These are phyloP conservation scores for Agapornis canus DNA, from an alignment of 2,797 vertebrate genomes.

Conservation along the genomic window DNA sequence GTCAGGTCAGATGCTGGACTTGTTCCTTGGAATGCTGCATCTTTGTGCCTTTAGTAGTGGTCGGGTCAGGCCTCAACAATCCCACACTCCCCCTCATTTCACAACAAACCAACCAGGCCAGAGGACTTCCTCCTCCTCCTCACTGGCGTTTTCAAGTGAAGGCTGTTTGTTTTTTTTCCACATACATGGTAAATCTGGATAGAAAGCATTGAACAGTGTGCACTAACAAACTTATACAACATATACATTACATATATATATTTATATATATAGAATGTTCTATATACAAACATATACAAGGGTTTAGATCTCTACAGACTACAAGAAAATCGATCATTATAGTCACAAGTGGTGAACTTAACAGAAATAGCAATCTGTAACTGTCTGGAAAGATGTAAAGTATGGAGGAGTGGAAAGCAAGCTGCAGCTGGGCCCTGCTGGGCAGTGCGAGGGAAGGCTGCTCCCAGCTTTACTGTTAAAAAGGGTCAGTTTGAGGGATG, in stretches of 20 bases:
- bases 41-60: not conserved
- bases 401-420: slow-evolving; percentile 71
- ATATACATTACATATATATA: slow-evolving; percentile 83
- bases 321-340: slow-evolving; percentile 76
- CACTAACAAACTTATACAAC: slow-evolving; percentile 85
- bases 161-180: slow-evolving; percentile 28
- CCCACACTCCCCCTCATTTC: slow-evolving; percentile 50
- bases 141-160: slow-evolving; percentile 75
- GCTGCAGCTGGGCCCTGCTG: slow-evolving; percentile 70
- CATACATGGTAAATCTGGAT: slow-evolving; percentile 64
- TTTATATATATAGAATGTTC: slow-evolving; percentile 80
- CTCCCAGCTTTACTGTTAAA: slow-evolving; percentile 63
- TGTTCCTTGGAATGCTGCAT: not conserved
- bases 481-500: slow-evolving; percentile 56
- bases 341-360: slow-evolving; percentile 75
- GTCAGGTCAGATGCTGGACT: not conserved
- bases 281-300: slow-evolving; percentile 84
- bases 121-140: slow-evolving; percentile 26
- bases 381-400: slow-evolving; percentile 77
- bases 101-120: slow-evolving; percentile 13
- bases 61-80: not conserved
- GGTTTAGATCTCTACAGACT: slow-evolving; percentile 80
- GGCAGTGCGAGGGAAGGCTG: slow-evolving; percentile 57
- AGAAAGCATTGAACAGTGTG: slow-evolving; percentile 76
- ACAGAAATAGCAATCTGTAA: slow-evolving; percentile 75